A percentile compares a stretch with the other conserved stretches of the same genome.
These are phyloP conservation scores for Eurosta solidaginis DNA, from an alignment of 1,140 invertebrate species.

Conservation along the genomic window DNA sequence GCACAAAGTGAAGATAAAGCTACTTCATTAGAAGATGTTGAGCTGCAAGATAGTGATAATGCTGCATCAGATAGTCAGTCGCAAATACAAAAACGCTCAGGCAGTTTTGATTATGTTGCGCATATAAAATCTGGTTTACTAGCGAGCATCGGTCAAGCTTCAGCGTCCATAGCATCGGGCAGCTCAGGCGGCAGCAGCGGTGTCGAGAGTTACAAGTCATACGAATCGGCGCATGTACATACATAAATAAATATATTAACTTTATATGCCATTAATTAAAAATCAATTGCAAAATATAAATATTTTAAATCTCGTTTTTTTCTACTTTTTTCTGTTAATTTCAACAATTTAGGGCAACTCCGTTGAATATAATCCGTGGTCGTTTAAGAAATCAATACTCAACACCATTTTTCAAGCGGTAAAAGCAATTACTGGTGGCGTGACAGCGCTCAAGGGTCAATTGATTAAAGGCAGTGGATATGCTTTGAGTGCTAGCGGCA, in stretches of 20 bases:
- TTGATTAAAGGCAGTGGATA: conserved; percentile 82
- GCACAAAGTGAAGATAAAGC: conserved; percentile 46
- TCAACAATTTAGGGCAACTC: conserved; percentile 57
- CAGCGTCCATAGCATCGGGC: conserved; percentile 63
- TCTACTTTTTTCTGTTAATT: not conserved
- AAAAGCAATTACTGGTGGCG: conserved; percentile 82
- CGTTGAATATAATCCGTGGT: conserved; percentile 70
- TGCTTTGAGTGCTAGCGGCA: conserved; percentile 73
- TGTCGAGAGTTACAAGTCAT: conserved; percentile 60
- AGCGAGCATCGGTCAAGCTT: conserved; percentile 64
- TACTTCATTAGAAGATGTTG: conserved; percentile 52
- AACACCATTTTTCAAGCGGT: conserved; percentile 80
- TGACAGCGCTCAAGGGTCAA: conserved; percentile 81
- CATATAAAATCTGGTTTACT: conserved; percentile 62
- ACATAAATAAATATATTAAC: not conserved
- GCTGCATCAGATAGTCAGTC: conserved; percentile 52
- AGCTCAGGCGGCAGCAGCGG: conserved; percentile 65
- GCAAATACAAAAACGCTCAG: conserved; percentile 57
- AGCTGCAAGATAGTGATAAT: conserved; percentile 51
- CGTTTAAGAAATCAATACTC: conserved; percentile 78
- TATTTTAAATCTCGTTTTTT: not conserved
- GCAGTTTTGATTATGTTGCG: conserved; percentile 60
- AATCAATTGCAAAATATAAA: not conserved
- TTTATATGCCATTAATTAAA: not conserved
- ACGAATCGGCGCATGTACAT: conserved; percentile 57